These are phyloP conservation scores for Subacronicta megacephala DNA, from an alignment of 2,888 invertebrate genomes.

Conservation along the genomic window DNA sequence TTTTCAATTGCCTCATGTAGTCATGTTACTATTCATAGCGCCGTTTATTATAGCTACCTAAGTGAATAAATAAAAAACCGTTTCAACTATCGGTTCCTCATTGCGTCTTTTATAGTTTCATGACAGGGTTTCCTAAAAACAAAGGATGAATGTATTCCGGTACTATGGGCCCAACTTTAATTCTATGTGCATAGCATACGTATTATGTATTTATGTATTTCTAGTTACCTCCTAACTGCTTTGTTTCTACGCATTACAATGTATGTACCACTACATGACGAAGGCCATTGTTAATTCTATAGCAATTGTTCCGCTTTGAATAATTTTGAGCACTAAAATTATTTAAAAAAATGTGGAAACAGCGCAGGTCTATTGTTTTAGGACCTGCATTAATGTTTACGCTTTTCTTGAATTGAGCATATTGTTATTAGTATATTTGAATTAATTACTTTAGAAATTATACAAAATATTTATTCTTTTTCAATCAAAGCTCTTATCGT, in stretches of 20 bases:
- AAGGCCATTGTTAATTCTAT: conserved; percentile 58
- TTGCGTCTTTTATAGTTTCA: conserved; percentile 52
- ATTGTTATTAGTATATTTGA: neutral
- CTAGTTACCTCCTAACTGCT: conserved; percentile 66
- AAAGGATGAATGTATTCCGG: conserved; percentile 73
- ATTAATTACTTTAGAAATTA: neutral
- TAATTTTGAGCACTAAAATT: conserved; percentile 51
- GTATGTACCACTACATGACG: conserved; percentile 61
- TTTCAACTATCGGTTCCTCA: conserved; percentile 48
- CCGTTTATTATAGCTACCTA: conserved; percentile 24
- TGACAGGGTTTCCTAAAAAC: conserved; percentile 55
- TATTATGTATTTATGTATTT: conserved; percentile 69
- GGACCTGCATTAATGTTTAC: neutral
- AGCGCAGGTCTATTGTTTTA: conserved; percentile 30
- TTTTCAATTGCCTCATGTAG: conserved; percentile 20
- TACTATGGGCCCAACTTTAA: conserved; percentile 67
- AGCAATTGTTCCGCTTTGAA: conserved; percentile 55
- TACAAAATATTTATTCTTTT: no score
- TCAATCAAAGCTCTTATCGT: no score
- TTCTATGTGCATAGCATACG: conserved; percentile 70
- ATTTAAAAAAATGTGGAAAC: conserved; percentile 36
- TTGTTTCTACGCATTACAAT: conserved; percentile 72
- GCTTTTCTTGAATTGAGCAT: neutral
- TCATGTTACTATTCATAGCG: conserved; percentile 19
- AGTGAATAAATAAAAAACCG: conserved; percentile 25